Conservation (phyloP, 1,140 invertebrate species). For the Anoplolepis gracilipes region DNA sequence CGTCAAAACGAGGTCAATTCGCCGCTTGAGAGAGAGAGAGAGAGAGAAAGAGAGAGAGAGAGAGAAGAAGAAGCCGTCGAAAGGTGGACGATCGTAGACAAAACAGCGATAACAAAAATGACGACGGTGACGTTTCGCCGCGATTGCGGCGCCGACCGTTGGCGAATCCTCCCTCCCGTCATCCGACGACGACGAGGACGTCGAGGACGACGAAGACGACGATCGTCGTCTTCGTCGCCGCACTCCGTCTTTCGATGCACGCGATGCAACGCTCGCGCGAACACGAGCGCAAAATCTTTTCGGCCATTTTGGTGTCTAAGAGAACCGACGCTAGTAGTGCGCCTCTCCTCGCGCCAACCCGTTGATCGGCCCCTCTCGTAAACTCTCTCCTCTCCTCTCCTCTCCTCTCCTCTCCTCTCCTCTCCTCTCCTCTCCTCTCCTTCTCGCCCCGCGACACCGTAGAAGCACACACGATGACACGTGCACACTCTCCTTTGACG, state of each 20-base stretch:
- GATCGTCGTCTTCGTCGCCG: slow-evolving; percentile 1
- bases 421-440: not conserved
- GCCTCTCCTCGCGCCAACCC: slow-evolving; percentile 64
- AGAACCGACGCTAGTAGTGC: slow-evolving; percentile 64
- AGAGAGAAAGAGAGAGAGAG: not conserved
- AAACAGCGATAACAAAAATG: slow-evolving; percentile 68
- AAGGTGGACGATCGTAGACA: slow-evolving; percentile 69
- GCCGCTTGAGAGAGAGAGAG: slow-evolving; percentile 55
- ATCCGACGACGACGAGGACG: not conserved
- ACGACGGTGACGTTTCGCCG: not conserved
- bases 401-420: slow-evolving; percentile 2
- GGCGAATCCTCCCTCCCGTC: not conserved
- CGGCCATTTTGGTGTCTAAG: slow-evolving; percentile 79
- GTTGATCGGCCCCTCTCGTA: slow-evolving; percentile 60
- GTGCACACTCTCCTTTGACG: slow-evolving; percentile 71
- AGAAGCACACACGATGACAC: slow-evolving; percentile 71
- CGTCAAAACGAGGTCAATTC: slow-evolving; percentile 57
- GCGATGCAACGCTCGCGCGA: slow-evolving; percentile 39
- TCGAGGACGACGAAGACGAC: not conserved
- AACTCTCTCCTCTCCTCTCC: slow-evolving; percentile 34
- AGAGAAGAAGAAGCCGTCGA: slow-evolving; percentile 9
- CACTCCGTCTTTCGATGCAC: not conserved
- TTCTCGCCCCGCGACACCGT: slow-evolving; percentile 66
- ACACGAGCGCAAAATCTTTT: slow-evolving; percentile 68
- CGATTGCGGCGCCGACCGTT: not conserved